Base-by-base conservation (phyloP, 2,797 vertebrate genomes). In the Megaceryle alcyon region DNA sequence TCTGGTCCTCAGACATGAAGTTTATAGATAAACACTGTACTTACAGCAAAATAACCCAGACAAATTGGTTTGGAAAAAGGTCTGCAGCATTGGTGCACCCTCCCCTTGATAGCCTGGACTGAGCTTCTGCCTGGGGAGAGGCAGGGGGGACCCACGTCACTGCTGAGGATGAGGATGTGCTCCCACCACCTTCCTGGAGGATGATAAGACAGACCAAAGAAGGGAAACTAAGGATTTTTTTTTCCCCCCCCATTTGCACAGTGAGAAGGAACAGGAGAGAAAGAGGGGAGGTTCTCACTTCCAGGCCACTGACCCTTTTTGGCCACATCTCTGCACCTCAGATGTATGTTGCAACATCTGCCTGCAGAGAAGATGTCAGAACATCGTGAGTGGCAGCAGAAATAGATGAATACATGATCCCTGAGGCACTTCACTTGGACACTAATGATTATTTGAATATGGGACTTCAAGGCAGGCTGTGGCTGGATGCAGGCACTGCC, bases 131-230 rank as follows among this genome's bases (percentile, higher is more conserved):
- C 41, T 14, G 29, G 46, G 82, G 44, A 82, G 18, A 59, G 22
- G 33, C 7, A 1, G 5, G 15, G 9, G 41, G 23, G 7, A 13
- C 3, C 13, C 4, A 2, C 6, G 11, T 66, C 3, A 0, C 48
- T 65, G 77, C 18, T 14, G 5, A 10, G 9, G 28, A 35, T 0
- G 3, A 57, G 51, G 26, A 56, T 0, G 2, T 46, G 29, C 3
- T 73, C 57, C 65, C 53, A 68, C 5, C 22, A 7, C 10, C 29
- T 39, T 83, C 57, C 35, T 5, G 7, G 12, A 25, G 8, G 20
- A 69, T 17, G n/a, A 29, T 37, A 23, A 64, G 18, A 18, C 12
- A 73, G 33, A 28, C 12, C 16, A n/a, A 85, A 48, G 29, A 72
- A 66, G 17, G 19, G 31, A 79, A 88, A 43, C 10, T 41, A 29